Evolutionary conservation across 2,888 invertebrate genomes (phyloP).

Genomic region (Yponomeuta evonymella): DNA sequence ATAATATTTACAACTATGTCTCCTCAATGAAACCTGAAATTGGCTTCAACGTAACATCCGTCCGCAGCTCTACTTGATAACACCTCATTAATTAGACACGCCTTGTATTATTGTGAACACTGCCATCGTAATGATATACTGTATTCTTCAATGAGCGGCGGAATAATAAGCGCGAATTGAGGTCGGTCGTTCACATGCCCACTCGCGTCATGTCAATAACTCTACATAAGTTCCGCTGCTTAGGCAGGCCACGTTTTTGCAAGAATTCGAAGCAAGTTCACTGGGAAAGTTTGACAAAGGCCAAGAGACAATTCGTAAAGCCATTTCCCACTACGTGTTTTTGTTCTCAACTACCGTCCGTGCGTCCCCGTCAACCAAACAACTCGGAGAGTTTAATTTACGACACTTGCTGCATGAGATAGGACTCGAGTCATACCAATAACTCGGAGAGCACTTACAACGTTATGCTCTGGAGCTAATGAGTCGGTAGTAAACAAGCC

Average conservation of each 20-base stretch:
- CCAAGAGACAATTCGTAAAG: not conserved
- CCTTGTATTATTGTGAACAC: not conserved
- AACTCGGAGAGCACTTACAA: not conserved
- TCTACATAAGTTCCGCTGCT: constrained; percentile 7
- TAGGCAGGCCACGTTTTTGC: not conserved
- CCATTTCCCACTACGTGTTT: not conserved
- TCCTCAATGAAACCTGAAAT: not conserved
- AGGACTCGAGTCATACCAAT: not conserved
- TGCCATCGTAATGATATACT: constrained; percentile 1
- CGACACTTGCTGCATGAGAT: not conserved
- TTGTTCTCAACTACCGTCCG: too few relatives aligned
- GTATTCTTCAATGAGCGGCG: constrained; percentile 9
- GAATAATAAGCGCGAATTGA: constrained; percentile 27
- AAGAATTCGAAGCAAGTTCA: not conserved
- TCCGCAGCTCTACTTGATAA: not conserved
- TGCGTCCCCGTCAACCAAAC: not conserved
- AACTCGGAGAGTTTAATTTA: not conserved
- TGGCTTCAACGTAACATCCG: too few relatives aligned
- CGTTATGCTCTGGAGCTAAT: not conserved
- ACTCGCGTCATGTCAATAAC: constrained; percentile 21
- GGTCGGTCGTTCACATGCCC: constrained; percentile 39
- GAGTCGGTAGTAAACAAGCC: not conserved
- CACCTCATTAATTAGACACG: constrained; percentile 1
- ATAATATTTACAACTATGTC: not conserved
- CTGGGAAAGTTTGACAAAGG: not conserved